Percentiles rank a stretch among this genome's conserved stretches.
Conservation (phyloP, 2,113 vertebrate species). For the Myanophis thanlyinensis region DNA sequence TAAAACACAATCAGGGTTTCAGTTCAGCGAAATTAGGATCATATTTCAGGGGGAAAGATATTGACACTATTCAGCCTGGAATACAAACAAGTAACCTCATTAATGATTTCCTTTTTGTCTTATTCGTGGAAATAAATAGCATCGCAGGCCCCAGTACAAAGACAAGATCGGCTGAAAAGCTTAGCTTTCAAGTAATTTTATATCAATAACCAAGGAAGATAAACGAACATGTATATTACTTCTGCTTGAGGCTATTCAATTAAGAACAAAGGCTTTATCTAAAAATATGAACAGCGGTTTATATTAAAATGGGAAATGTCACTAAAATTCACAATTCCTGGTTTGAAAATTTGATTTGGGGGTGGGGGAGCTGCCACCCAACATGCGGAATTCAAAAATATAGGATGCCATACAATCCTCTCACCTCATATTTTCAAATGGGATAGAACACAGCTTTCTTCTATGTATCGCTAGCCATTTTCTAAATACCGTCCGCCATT, state of each 20-base stretch:
- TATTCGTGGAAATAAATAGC: constrained; percentile 47
- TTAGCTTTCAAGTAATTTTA: constrained; percentile 11
- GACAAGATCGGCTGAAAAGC: constrained; percentile 1
- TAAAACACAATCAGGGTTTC: not conserved
- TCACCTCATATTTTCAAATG: not conserved
- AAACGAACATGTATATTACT: not conserved
- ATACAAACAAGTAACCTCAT: constrained; percentile 1
- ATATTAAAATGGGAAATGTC: not conserved
- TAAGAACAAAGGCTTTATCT: not conserved
- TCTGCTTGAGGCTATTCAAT: not conserved
- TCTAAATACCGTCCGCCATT: not conserved
- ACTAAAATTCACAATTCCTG: not conserved
- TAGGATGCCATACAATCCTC: not conserved
- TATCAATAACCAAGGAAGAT: not conserved
- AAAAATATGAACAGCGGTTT: not conserved
- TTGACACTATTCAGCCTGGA: constrained; percentile 24
- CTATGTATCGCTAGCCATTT: not conserved
- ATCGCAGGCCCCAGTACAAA: constrained; percentile 13
- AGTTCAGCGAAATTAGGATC: not conserved
- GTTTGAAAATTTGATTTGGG: not conserved
- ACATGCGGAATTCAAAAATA: not conserved
- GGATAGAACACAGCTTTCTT: not conserved
- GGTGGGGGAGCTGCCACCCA: not conserved
- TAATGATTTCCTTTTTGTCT: constrained; percentile 46
- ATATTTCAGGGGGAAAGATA: accelerated